A percentile compares a stretch with the other conserved stretches of the same genome.
These are phyloP conservation scores for Hyppa rectilinea DNA, from an alignment of 2,888 invertebrate genomes.

Conservation along the genomic window DNA sequence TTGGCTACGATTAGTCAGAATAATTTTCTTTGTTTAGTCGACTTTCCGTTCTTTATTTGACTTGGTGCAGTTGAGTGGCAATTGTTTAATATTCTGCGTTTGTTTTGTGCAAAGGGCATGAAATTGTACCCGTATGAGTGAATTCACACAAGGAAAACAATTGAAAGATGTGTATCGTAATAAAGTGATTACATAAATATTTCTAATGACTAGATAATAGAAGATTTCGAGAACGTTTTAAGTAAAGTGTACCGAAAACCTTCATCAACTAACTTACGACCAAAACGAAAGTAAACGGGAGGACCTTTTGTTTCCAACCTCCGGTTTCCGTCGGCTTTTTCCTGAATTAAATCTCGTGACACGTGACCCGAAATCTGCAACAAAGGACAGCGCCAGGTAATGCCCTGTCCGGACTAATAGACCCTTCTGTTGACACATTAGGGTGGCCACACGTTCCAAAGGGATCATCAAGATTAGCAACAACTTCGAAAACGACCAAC, in stretches of 20 bases:
- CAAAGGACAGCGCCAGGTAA: conserved; percentile 63
- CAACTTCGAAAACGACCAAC: conserved; percentile 29
- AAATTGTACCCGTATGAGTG: background rate
- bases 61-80: background rate
- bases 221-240: background rate
- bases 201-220: background rate
- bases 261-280: conserved; percentile 24
- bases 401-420: conserved; percentile 60
- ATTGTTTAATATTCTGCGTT: background rate
- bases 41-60: conserved; percentile 20
- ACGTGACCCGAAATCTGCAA: conserved; percentile 61
- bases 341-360: conserved; percentile 55
- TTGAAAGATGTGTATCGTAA: background rate
- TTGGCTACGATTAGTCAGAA: conserved; percentile 14
- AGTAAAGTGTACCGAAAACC: conserved; percentile 19
- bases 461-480: conserved; percentile 73
- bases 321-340: conserved; percentile 35
- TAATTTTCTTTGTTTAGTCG: conserved; percentile 25
- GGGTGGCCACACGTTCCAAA: conserved; percentile 63
- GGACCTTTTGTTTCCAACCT: conserved; percentile 42
- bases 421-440: conserved; percentile 67
- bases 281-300: conserved; percentile 22
- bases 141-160: conserved; percentile 7
- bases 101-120: conserved; percentile 10
- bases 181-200: background rate